phyloP scores from a whole-genome alignment of 1,140 invertebrate species.

The Dendrolimus kikuchii region DNA sequence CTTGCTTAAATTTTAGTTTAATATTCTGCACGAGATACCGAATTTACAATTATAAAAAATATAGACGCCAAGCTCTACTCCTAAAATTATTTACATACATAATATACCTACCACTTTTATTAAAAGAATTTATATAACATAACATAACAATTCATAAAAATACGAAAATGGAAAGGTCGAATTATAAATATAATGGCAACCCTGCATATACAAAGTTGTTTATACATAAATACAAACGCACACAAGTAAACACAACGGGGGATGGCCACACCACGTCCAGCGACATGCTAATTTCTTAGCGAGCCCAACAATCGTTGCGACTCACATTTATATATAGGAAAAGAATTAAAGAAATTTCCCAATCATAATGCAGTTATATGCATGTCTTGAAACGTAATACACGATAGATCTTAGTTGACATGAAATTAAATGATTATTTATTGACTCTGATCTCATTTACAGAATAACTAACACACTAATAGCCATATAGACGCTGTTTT shows the following conservation, averaged over 20 bases:
- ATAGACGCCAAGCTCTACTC: slow-evolving; percentile 4
- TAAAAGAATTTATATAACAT: slow-evolving; percentile 14
- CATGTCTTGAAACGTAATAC: too few relatives aligned
- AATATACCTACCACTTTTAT: slow-evolving; percentile 3
- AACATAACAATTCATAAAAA: too few relatives aligned
- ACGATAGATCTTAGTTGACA: too few relatives aligned
- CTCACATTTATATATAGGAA: slow-evolving; percentile 3
- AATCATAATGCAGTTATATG: too few relatives aligned
- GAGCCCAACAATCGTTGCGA: slow-evolving; percentile 20
- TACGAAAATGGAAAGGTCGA: too few relatives aligned
- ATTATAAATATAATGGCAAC: background rate
- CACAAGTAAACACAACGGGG: slow-evolving; percentile 10
- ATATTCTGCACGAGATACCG: too few relatives aligned
- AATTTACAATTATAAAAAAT: background rate
- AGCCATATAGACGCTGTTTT: too few relatives aligned
- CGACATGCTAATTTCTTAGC: slow-evolving; percentile 55
- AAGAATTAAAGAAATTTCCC: too few relatives aligned
- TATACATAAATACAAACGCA: slow-evolving; percentile 8
- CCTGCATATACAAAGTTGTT: slow-evolving; percentile 2
- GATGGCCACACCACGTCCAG: slow-evolving; percentile 25
- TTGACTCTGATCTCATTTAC: too few relatives aligned
- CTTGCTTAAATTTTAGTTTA: too few relatives aligned
- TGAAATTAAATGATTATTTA: too few relatives aligned
- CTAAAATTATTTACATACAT: background rate
- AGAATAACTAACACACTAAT: too few relatives aligned